A percentile compares a stretch with the other conserved stretches of the same genome.
Evolutionary conservation across 2,888 invertebrate species (phyloP).

Genomic region (Thumatha senex): DNA sequence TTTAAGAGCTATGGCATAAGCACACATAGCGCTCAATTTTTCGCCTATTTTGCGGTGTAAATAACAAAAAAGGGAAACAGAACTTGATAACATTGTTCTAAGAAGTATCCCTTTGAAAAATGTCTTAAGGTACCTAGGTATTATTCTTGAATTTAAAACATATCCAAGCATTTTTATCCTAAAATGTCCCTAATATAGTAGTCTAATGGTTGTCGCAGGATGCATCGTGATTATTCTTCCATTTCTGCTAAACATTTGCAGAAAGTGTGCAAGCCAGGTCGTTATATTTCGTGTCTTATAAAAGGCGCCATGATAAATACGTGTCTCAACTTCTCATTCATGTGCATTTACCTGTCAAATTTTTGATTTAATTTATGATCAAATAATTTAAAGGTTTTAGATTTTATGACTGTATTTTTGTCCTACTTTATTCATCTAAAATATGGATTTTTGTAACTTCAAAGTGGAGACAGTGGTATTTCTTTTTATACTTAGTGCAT

Average conservation of each 20-base stretch:
- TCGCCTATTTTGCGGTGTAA: too few species aligned
- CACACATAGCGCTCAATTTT: too few species aligned
- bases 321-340: constrained; percentile 52
- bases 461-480: too few species aligned
- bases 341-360: constrained; percentile 35
- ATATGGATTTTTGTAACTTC: too few species aligned
- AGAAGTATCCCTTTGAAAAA: too few species aligned
- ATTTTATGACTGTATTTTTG: too few species aligned
- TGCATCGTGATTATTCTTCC: constrained; percentile 68
- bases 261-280: constrained; percentile 51
- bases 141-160: constrained; percentile 10
- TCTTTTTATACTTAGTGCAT: too few species aligned
- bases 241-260: constrained; percentile 63
- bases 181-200: constrained; percentile 34
- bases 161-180: constrained; percentile 24
- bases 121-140: too few species aligned
- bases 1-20: too few species aligned
- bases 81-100: too few species aligned
- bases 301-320: constrained; percentile 45
- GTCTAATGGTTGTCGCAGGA: constrained; percentile 41
- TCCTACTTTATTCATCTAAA: too few species aligned
- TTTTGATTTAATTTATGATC: constrained; percentile 31
- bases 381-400: constrained; percentile 21
- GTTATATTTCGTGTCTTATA: constrained; percentile 59
- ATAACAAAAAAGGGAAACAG: too few species aligned